These are phyloP conservation scores for Nephrotoma guestfalica DNA, from an alignment of 2,888 invertebrate species.

Conservation along the genomic window DNA sequence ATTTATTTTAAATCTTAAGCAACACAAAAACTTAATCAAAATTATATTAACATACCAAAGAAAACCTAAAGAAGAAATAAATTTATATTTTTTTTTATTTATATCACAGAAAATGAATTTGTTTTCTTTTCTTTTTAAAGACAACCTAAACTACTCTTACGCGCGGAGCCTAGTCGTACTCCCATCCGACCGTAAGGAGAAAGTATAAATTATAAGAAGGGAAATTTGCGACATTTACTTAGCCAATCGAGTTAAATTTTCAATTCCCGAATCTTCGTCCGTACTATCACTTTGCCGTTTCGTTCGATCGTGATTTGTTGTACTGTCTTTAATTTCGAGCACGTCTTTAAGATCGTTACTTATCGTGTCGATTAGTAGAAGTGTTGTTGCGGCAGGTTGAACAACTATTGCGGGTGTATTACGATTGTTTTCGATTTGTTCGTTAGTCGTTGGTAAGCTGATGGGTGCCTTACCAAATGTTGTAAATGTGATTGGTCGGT, in stretches of 20 bases:
- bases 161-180: background rate
- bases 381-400: background rate
- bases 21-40: background rate
- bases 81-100: background rate
- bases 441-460: background rate
- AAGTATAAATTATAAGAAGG: background rate
- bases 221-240: background rate
- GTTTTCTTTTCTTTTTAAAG: background rate
- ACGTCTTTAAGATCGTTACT: background rate
- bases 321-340: constrained; percentile 1
- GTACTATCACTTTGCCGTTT: constrained; percentile 16
- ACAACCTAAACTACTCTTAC: background rate
- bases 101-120: background rate
- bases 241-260: constrained; percentile 13
- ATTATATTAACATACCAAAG: background rate
- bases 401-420: constrained; percentile 9
- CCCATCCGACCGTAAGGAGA: background rate
- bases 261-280: constrained; percentile 18
- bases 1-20: background rate
- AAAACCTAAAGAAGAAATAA: background rate
- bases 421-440: background rate
- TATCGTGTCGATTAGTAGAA: constrained; percentile 8
- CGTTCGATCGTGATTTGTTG: constrained; percentile 6
- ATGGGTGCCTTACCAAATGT: constrained; percentile 13
- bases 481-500: constrained; percentile 13